Evolutionary conservation across 2,113 vertebrate species (phyloP), one percentile per base, ranked within the genome.

Genomic region (Acrocephalus arundinaceus): DNA sequence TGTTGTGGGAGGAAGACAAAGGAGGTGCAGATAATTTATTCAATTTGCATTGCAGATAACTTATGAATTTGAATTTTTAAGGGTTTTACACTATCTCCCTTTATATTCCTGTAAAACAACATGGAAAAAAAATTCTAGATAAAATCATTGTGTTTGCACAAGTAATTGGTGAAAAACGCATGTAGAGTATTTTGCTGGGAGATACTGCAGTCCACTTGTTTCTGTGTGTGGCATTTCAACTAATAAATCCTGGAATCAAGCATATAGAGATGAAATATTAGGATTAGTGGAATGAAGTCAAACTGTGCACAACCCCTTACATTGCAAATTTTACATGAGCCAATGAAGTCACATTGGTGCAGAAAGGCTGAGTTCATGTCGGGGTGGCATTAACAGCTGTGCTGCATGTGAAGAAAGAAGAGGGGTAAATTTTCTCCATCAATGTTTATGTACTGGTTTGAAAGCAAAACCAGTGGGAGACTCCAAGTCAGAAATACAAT

Each of bases 281-380:
- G 74, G 10, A 70, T 71, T 17, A 82, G 2, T 68, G 41, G 48
- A 78, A 68, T 31, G 7, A 70, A 84, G 24, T 46, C 68, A 51
- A 61, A 51, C 25, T 46, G 22, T 66, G 22, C 18, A 51, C 39
- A 58, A 2, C 20, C 11, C 8, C 30, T 45, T 24, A 25, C 4
- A 3, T 3, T 51, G 45, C 21, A 59, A 58, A 67, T 45, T 11
- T 59, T 15, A 54, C 0, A 0, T 17, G 7, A 73, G 27, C 6
- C 39, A 39, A 15, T 27, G 51, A 48, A 75, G 13, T 30, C 22
- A 61, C 28, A 12, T 6, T 28, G n/a, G 5, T n/a, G 22, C 23
- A 81, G 52, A 71, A 66, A 33, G 73, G n/a, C 12, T 2, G 2
- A 76, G 19, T 8, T 2, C 31, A 6, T 25, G 70, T 49, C 2